Conservation (phyloP, 2,113 vertebrate species). For the Sardina pilchardus region DNA sequence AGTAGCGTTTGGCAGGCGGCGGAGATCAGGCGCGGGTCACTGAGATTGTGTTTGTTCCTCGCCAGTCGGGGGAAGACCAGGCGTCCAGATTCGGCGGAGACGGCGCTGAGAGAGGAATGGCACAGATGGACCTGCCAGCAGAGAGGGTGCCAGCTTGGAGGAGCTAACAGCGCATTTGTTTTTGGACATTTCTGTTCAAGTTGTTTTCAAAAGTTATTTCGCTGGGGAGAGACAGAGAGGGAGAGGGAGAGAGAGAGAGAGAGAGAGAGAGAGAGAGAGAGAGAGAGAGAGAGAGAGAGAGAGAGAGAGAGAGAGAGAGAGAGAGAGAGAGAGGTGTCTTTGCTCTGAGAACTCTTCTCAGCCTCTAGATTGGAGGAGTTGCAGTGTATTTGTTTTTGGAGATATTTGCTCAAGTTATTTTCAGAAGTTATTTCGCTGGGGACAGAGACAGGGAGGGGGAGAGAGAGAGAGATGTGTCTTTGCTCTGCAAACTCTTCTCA, state of each 20-base stretch:
- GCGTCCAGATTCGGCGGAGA: not conserved
- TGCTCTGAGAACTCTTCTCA: too few species aligned
- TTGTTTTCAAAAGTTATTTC: too few species aligned
- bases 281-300: too few species aligned
- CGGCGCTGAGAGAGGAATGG: not conserved
- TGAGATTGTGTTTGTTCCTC: not conserved
- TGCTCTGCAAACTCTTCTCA: not conserved
- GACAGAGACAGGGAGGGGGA: not conserved
- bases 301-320: too few species aligned
- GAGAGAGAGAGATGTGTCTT: not conserved
- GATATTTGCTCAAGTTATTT: too few species aligned
- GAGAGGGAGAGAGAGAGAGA: not conserved
- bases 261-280: too few species aligned
- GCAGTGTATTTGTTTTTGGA: not conserved
- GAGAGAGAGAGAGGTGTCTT: too few species aligned
- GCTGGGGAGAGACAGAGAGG: not conserved
- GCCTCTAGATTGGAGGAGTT: not conserved
- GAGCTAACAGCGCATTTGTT: not conserved
- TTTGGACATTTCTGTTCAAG: too few species aligned
- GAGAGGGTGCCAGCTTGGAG: not conserved
- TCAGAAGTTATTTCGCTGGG: not conserved
- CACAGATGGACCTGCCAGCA: not conserved
- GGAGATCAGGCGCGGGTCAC: slow-evolving; percentile 6
- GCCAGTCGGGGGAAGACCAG: not conserved
- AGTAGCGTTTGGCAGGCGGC: not conserved